Base-by-base conservation (phyloP, 2,888 invertebrate genomes). In the Cheilosia grossa region DNA sequence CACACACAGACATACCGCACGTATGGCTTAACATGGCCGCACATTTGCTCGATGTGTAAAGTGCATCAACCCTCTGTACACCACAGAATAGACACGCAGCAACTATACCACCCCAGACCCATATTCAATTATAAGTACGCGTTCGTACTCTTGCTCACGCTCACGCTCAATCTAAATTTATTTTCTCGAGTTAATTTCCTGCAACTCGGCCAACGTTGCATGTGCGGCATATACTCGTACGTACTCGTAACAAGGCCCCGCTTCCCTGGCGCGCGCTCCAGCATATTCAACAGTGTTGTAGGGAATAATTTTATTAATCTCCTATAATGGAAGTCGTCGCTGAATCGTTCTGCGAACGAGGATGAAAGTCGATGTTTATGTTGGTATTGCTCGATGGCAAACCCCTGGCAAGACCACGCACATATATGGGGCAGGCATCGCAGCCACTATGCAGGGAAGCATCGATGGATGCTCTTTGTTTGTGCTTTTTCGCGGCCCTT, bases 301-400 rank as follows among this genome's bases (percentile, higher is more conserved):
- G 70, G 67, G 66, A 81, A 75, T 85, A 72, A 85, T 85, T 81
- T 85, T 85, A 85, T 85, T 85, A 85, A 81, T 85, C 85, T 85
- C 67, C 85, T 49, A 81, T 85, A 81, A 81, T 81, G 85, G 72
- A 81, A 77, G 81, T 67, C 53, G 33, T 64, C 63, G 56, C 37
- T 40, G 81, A 70, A 75, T 70, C 33, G 69, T 70, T 70, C 69
- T 63, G 13, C 19, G 49, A 56, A 81, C 56, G 44, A 56, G 73
- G 63, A 61, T 67, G 42, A 73, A 49, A 44, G 67, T 61, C 61
- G 53, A 15, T n/a, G 40, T 24, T 58, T 58, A 15, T n/a, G 47
- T 24, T 64, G 58, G 58, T 66, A 67, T 67, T 72, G 70, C 59
- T 42, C 59, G 49, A 67, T 40, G 63, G 78, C 78, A 19, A 17